A percentile compares a stretch with the other conserved stretches of the same genome.
These are phyloP conservation scores for Rhyzopertha dominica DNA, from an alignment of 1,140 invertebrate genomes.

Conservation along the genomic window DNA sequence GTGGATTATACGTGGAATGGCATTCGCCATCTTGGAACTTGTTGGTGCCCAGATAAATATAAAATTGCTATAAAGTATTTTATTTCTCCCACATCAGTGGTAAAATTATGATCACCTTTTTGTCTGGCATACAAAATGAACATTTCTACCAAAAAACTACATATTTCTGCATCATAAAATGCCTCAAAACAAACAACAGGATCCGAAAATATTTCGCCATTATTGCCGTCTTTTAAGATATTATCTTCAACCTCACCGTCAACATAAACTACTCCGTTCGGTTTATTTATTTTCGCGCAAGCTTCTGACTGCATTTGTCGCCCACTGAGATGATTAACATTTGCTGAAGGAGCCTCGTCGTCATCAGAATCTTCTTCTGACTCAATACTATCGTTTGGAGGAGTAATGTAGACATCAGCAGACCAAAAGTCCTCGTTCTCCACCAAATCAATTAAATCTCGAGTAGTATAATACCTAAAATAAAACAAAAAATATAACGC, in stretches of 20 bases:
- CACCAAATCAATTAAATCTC: slow-evolving; percentile 15
- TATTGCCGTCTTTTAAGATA: no score
- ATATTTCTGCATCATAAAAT: no score
- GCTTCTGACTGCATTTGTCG: slow-evolving; percentile 9
- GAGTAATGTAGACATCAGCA: slow-evolving; percentile 17
- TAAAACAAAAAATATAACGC: slow-evolving; percentile 10
- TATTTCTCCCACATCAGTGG: no score
- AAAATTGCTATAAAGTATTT: no score
- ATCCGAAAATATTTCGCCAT: slow-evolving; percentile 13
- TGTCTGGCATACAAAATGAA: no score
- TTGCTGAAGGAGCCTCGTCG: slow-evolving; percentile 13
- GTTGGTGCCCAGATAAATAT: no score
- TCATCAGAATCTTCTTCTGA: slow-evolving; percentile 18
- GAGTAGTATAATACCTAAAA: slow-evolving; percentile 16
- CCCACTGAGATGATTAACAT: slow-evolving; percentile 20
- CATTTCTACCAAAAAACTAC: no score
- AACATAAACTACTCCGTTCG: background rate
- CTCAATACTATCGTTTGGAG: slow-evolving; percentile 13
- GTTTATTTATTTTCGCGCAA: slow-evolving; percentile 1
- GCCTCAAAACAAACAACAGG: slow-evolving; percentile 6
- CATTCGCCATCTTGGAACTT: slow-evolving; percentile 16
- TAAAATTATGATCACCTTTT: no score
- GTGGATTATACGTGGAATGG: slow-evolving; percentile 17
- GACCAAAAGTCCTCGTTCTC: slow-evolving; percentile 20
- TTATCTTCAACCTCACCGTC: no score